Evolutionary conservation across 2,888 invertebrate species (phyloP).

Genomic region (Isotomurus palustris): DNA sequence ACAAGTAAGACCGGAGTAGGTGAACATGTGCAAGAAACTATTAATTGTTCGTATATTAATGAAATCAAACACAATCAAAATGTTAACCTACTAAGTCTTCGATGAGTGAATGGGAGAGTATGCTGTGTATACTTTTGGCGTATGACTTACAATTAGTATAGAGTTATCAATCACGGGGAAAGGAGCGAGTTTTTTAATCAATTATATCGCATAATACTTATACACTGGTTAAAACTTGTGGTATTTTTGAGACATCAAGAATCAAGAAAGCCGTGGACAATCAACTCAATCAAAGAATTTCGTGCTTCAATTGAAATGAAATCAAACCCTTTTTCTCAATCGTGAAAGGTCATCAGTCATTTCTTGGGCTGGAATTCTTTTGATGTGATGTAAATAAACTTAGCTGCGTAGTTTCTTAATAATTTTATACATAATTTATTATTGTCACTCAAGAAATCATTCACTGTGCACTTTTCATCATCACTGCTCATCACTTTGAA

Average conservation of each 20-base stretch:
- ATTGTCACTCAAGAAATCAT: too few species aligned
- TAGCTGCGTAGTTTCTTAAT: too few species aligned
- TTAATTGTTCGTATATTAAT: background rate
- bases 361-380: slow-evolving; percentile 11
- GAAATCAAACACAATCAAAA: background rate
- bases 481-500: too few species aligned
- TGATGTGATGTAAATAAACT: slow-evolving; percentile 41
- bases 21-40: background rate
- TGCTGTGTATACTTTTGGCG: too few species aligned
- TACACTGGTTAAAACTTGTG: background rate
- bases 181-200: too few species aligned
- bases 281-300: slow-evolving; percentile 33
- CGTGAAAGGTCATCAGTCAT: slow-evolving; percentile 3
- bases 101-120: slow-evolving; percentile 14
- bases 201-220: slow-evolving; percentile 2
- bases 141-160: too few species aligned
- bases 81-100: slow-evolving; percentile 1
- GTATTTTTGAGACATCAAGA: background rate
- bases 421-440: too few species aligned
- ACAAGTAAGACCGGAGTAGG: slow-evolving; percentile 12
- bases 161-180: too few species aligned
- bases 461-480: too few species aligned
- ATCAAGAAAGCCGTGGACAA: slow-evolving; percentile 38
- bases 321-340: slow-evolving; percentile 6
- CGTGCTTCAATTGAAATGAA: slow-evolving; percentile 8